Base-by-base conservation (phyloP, 2,113 vertebrate genomes). In the Microtus oregoni region DNA sequence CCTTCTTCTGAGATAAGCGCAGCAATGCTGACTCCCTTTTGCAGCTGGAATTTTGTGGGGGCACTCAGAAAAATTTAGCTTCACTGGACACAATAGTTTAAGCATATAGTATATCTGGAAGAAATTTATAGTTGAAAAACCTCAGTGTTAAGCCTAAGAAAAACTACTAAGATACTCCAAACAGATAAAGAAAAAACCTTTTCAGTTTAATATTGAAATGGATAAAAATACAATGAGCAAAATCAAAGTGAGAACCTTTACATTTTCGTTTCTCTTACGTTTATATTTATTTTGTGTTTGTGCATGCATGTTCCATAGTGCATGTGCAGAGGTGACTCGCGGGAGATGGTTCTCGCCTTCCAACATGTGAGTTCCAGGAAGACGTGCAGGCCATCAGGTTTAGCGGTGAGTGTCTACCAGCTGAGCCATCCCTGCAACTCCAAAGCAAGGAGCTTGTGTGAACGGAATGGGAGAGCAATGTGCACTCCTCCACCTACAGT, bases 1-100 rank as follows among this genome's bases (percentile, higher is more conserved):
- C 72, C 94, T 97, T 92, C 97, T 96, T 79, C 90, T 90, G 94
- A 98, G 92, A 96, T 96, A 96, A 97, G 95, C 82, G 38, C 79
- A 89, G 82, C 70, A 91, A 65, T 26, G 32, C 13, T 95, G 70
- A 92, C 92, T 96, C 38, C 75, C 77, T 73, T 70, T 67, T 85
- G 47, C 70, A 92, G 35, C 89, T 97, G 47, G 89, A 97, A 94
- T 97, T 96, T 83, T 91, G 89, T 90, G 41, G 44, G 38, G 28
- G 73, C 76, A 41, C 92, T 95, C 41, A 92, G 90, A 95, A 96
- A 82, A 41, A 5, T 38, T 63, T 83, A 83, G 55, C 86, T 97
- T 97, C 85, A 97, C 52, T 96, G 85, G n/a, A 94, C 41, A 92
- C 26, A 91, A 61, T 12, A 90, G 41, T n/a, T 65, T 78, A 70